These are phyloP conservation scores for Drosophila testacea DNA, from an alignment of 2,888 invertebrate genomes.

Conservation along the genomic window DNA sequence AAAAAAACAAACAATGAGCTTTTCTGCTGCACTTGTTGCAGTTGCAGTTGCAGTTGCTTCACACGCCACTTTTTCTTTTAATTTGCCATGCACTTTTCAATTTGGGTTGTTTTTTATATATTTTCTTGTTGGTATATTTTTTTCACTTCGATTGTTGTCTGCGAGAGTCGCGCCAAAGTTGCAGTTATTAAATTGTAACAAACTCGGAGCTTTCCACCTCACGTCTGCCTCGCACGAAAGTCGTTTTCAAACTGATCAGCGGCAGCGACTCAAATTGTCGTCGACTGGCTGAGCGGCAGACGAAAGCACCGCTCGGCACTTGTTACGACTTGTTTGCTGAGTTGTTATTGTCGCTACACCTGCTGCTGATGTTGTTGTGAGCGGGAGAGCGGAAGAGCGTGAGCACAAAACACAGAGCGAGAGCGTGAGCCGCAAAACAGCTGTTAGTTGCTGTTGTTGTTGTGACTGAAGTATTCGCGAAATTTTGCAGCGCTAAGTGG, in stretches of 20 bases:
- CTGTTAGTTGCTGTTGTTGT: constrained; percentile 51
- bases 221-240: constrained; percentile 81
- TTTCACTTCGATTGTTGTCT: constrained; percentile 51
- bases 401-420: constrained; percentile 6
- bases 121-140: constrained; percentile 13
- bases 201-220: constrained; percentile 26
- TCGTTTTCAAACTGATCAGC: constrained; percentile 77
- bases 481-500: constrained; percentile 44
- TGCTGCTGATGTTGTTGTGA: constrained; percentile 48
- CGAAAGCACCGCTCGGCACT: constrained; percentile 62
- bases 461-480: constrained; percentile 54
- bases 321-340: constrained; percentile 48
- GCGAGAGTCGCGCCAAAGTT: constrained; percentile 63
- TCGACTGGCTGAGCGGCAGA: constrained; percentile 42
- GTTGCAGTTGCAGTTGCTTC: constrained; percentile 40
- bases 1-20: constrained; percentile 47
- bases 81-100: constrained; percentile 64
- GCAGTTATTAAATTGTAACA: constrained; percentile 33
- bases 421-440: constrained; percentile 47
- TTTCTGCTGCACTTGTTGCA: constrained; percentile 38
- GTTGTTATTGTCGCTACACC: constrained; percentile 49
- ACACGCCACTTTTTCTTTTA: constrained; percentile 63
- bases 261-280: constrained; percentile 37
- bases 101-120: constrained; percentile 39
- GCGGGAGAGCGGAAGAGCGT: constrained; percentile 11